Conservation (phyloP, 2,888 invertebrate species). For the Incurvaria masculella region DNA sequence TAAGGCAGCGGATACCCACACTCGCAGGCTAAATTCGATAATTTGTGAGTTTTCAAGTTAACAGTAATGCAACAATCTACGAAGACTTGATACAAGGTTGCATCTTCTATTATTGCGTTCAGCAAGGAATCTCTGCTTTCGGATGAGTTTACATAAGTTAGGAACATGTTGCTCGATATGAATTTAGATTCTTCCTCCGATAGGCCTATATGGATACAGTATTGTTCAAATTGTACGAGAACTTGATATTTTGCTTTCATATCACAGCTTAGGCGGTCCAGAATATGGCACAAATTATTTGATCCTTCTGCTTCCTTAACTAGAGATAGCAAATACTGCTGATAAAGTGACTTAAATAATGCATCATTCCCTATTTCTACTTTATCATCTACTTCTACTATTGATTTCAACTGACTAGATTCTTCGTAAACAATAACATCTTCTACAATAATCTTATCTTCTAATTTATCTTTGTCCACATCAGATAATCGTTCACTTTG, state of each 20-base stretch:
- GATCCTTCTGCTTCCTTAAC: constrained; percentile 37
- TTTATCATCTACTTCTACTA: constrained; percentile 33
- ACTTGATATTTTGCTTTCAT: constrained; percentile 39
- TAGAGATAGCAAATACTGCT: constrained; percentile 45
- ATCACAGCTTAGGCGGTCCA: constrained; percentile 44
- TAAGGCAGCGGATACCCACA: constrained; percentile 61
- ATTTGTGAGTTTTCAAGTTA: constrained; percentile 41
- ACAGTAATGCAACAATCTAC: constrained; percentile 57
- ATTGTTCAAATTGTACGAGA: constrained; percentile 39
- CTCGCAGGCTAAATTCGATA: constrained; percentile 46
- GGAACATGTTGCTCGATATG: constrained; percentile 40
- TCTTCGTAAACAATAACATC: constrained; percentile 42
- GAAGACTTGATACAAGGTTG: constrained; percentile 48
- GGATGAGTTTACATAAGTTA: constrained; percentile 36
- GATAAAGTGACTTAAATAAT: constrained; percentile 39
- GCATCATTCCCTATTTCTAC: constrained; percentile 20
- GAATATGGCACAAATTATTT: constrained; percentile 37
- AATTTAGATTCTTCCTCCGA: constrained; percentile 41
- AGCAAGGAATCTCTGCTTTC: constrained; percentile 27
- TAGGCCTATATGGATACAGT: constrained; percentile 38
- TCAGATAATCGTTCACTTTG: constrained; percentile 22
- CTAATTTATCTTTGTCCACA: constrained; percentile 1
- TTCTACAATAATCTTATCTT: constrained; percentile 20
- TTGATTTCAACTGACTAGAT: constrained; percentile 35
- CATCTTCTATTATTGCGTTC: constrained; percentile 35